Conservation (phyloP, 2,888 invertebrate species). For the Cantharis nigra region DNA sequence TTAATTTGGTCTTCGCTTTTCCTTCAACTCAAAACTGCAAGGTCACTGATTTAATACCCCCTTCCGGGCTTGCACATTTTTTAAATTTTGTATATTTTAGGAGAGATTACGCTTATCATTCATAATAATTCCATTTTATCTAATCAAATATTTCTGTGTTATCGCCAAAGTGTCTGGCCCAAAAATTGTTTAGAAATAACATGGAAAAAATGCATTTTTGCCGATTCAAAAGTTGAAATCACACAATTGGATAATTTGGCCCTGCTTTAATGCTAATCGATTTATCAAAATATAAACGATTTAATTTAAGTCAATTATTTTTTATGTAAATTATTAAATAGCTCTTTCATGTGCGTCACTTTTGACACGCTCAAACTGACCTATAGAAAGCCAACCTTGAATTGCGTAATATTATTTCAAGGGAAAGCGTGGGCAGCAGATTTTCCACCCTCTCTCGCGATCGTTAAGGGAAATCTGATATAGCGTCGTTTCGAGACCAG, state of each 20-base stretch:
- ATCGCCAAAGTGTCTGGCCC: background rate
- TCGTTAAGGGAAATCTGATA: background rate
- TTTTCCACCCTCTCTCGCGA: background rate
- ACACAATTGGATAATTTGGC: too few relatives aligned
- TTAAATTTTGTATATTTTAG: background rate
- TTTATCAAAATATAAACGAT: background rate
- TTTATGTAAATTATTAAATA: background rate
- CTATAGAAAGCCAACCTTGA: constrained; percentile 10
- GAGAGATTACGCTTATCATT: background rate
- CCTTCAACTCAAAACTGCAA: background rate
- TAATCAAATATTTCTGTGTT: background rate
- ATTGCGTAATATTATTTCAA: constrained; percentile 4
- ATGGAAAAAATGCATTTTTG: too few relatives aligned
- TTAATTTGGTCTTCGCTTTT: background rate
- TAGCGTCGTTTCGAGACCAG: background rate
- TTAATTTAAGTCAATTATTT: background rate
- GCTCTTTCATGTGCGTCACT: background rate
- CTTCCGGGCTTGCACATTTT: background rate
- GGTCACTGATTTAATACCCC: background rate
- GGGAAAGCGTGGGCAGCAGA: background rate
- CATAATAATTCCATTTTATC: background rate
- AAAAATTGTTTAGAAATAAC: too few relatives aligned
- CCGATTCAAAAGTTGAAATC: too few relatives aligned
- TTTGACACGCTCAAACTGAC: constrained; percentile 11
- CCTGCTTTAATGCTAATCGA: background rate